A percentile compares a stretch with the other conserved stretches of the same genome.
Conservation (phyloP, 2,797 vertebrate species). For the Propithecus perrieri region DNA sequence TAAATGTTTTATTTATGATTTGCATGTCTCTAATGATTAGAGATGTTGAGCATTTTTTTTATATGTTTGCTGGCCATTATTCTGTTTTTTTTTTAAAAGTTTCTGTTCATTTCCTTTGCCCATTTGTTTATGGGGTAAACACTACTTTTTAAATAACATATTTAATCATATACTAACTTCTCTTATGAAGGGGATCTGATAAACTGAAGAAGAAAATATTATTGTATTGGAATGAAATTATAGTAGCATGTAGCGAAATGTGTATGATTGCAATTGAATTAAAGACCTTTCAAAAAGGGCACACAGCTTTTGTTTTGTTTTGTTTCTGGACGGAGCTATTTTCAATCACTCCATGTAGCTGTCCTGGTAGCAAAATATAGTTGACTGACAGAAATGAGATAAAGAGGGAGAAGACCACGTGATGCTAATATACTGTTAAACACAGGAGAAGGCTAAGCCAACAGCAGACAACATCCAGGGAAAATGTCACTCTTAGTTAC, state of each 20-base stretch:
- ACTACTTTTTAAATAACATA: neutral
- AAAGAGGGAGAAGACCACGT: neutral
- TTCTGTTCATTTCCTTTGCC: too few relatives aligned
- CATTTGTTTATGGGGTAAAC: neutral
- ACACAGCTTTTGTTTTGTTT: neutral
- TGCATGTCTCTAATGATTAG: too few relatives aligned
- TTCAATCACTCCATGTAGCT: neutral
- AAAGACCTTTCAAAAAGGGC: neutral
- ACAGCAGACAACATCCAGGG: neutral
- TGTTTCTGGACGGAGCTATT: neutral
- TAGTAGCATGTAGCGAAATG: neutral
- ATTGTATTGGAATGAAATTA: slow-evolving; percentile 28
- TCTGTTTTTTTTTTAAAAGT: too few relatives aligned
- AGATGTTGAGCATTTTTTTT: too few relatives aligned
- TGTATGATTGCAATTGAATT: neutral
- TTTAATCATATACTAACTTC: slow-evolving; percentile 7
- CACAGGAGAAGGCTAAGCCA: neutral
- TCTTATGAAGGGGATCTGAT: neutral
- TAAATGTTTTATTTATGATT: neutral
- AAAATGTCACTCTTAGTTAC: neutral
- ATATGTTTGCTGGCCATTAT: too few relatives aligned
- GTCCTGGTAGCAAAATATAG: neutral
- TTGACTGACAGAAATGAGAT: neutral
- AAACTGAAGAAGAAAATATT: neutral
- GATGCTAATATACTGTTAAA: neutral